Evolutionary conservation across 2,888 invertebrate genomes (phyloP).

Genomic region (Nycteola revayana): DNA sequence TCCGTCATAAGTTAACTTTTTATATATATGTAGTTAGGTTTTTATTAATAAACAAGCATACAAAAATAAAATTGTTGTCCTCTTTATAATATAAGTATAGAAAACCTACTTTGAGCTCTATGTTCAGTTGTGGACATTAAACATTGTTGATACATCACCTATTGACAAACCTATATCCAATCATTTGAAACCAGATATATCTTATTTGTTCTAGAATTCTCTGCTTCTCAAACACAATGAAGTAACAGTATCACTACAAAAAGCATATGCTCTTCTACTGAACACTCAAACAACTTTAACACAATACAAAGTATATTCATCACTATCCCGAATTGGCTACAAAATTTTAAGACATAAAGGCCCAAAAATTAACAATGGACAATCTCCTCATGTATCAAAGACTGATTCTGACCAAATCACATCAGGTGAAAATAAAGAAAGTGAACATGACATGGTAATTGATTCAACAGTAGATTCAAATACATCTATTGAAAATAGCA

Average conservation of each 20-base stretch:
- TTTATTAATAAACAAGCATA: no score
- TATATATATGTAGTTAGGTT: no score
- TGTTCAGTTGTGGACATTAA: no score
- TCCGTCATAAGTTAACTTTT: no score
- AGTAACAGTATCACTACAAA: conserved; percentile 84
- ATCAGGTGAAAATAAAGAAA: neutral
- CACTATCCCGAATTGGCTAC: conserved; percentile 81
- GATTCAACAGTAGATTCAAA: neutral
- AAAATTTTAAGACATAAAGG: conserved; percentile 72
- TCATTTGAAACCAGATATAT: no score
- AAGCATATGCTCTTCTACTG: conserved; percentile 82
- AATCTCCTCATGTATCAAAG: neutral
- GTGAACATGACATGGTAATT: neutral
- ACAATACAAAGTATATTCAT: conserved; percentile 83
- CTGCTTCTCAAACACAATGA: conserved; percentile 81
- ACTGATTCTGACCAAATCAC: no score
- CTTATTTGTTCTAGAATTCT: conserved; percentile 77
- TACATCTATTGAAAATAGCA: neutral
- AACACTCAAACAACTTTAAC: conserved; percentile 53
- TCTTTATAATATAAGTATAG: no score
- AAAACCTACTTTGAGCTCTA: no score
- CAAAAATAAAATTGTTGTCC: no score
- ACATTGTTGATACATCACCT: no score
- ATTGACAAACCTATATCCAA: no score
- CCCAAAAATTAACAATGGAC: conserved; percentile 1